Percentiles rank a stretch among this genome's conserved stretches.
Evolutionary conservation across 2,888 invertebrate genomes (phyloP).

Genomic region (Trichogramma evanescens): DNA sequence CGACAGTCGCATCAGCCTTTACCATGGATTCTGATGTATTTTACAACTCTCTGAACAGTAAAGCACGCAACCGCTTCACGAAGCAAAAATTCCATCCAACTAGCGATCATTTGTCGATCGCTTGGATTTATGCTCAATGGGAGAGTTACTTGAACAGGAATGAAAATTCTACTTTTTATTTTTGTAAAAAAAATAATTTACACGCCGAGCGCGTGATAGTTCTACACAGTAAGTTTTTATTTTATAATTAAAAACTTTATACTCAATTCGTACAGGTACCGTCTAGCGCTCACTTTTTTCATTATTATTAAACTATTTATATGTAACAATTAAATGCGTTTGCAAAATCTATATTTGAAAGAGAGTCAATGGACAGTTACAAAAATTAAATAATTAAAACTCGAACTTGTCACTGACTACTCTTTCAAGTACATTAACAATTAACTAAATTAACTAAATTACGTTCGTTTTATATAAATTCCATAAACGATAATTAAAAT

Average conservation of each 20-base stretch:
- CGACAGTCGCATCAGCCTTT: conserved; percentile 49
- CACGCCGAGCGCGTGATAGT: conserved; percentile 51
- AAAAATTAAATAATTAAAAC: not conserved
- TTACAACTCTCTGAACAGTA: conserved; percentile 47
- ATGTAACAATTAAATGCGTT: too few relatives aligned
- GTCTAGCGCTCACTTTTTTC: not conserved
- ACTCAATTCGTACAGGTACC: not conserved
- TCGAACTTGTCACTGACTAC: not conserved
- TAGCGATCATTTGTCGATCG: conserved; percentile 60
- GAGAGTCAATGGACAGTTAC: conserved; percentile 4
- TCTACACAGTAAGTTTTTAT: conserved; percentile 47
- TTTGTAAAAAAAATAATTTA: conserved; percentile 48
- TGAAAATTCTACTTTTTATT: conserved; percentile 39
- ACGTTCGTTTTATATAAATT: not conserved
- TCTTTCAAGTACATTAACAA: not conserved
- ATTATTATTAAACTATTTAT: not conserved
- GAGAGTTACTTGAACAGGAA: conserved; percentile 37
- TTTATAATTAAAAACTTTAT: not conserved
- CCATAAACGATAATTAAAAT: not conserved
- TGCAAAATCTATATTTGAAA: not conserved
- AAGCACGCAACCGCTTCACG: conserved; percentile 49
- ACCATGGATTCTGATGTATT: conserved; percentile 54
- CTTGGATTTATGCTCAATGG: conserved; percentile 54
- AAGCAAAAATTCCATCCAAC: conserved; percentile 51
- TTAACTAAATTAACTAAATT: not conserved